Evolutionary conservation across 2,113 vertebrate genomes (phyloP).

Genomic region (Chaetodon auriga): DNA sequence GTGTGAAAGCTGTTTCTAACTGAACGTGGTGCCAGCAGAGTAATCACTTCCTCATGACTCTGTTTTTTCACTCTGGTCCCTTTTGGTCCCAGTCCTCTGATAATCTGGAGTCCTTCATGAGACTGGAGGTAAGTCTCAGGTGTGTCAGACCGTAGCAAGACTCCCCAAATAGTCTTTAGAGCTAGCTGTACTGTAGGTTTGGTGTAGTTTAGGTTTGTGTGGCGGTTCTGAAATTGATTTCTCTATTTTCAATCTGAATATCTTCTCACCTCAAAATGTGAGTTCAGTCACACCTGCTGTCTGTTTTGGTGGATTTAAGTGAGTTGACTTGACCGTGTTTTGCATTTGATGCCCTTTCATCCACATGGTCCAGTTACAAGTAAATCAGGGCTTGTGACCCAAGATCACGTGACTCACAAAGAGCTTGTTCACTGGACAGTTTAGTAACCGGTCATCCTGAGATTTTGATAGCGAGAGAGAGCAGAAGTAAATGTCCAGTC

Average conservation of each 20-base stretch:
- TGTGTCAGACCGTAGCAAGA: constrained; percentile 13
- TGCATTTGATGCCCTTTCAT: neutral
- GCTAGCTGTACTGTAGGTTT: neutral
- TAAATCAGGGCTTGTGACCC: neutral
- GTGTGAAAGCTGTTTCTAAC: neutral
- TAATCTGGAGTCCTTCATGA: constrained; percentile 74
- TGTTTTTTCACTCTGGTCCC: constrained; percentile 48
- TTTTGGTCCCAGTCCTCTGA: constrained; percentile 75
- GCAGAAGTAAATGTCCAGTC: neutral
- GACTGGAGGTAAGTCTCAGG: constrained; percentile 76
- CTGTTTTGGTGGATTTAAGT: neutral
- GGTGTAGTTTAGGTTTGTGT: constrained; percentile 35
- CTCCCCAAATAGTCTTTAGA: constrained; percentile 4
- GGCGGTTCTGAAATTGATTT: neutral
- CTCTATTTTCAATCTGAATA: neutral
- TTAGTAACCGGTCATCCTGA: neutral
- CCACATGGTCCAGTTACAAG: neutral
- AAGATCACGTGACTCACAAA: neutral
- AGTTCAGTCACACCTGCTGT: too few species aligned
- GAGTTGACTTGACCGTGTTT: too few species aligned
- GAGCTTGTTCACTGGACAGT: neutral
- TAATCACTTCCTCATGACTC: constrained; percentile 53
- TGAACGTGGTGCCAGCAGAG: neutral
- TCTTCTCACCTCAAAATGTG: neutral
- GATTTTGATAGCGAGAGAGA: neutral